phyloP scores from a whole-genome alignment of 2,113 vertebrate species.

The Phylloscopus trochiloides region DNA sequence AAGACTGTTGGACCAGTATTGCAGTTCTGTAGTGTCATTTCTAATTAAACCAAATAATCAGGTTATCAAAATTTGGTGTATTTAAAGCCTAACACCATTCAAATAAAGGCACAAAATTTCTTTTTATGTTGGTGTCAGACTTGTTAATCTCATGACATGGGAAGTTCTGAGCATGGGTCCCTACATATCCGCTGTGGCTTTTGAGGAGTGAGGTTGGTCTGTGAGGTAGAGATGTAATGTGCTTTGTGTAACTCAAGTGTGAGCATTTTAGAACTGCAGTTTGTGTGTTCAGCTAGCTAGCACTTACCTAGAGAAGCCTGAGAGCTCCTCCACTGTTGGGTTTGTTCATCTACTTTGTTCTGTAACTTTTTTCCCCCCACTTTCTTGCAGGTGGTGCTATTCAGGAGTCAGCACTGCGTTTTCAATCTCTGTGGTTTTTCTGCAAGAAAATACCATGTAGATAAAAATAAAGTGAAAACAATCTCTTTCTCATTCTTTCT shows the following conservation, averaged over 20 bases:
- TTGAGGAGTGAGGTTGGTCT: slow-evolving; percentile 61
- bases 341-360: slow-evolving; percentile 69
- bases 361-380: slow-evolving; percentile 48
- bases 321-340: slow-evolving; percentile 50
- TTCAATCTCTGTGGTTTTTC: slow-evolving; percentile 70
- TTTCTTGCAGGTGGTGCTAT: slow-evolving; percentile 54
- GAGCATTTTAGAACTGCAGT: slow-evolving; percentile 47
- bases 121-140: slow-evolving; percentile 84
- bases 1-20: slow-evolving; percentile 88
- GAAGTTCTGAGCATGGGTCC: slow-evolving; percentile 69
- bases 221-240: slow-evolving; percentile 66
- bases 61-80: slow-evolving; percentile 87
- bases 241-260: slow-evolving; percentile 68
- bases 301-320: slow-evolving; percentile 52
- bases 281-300: slow-evolving; percentile 69
- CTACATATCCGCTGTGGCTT: slow-evolving; percentile 55
- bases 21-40: slow-evolving; percentile 82
- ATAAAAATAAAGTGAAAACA: slow-evolving; percentile 75
- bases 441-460: slow-evolving; percentile 68
- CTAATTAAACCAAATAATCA: slow-evolving; percentile 85
- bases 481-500: slow-evolving; percentile 70
- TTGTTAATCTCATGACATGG: slow-evolving; percentile 72
- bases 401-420: slow-evolving; percentile 64
- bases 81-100: slow-evolving; percentile 91
- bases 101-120: slow-evolving; percentile 92